These are phyloP conservation scores for Brenthis ino DNA, from an alignment of 2,888 invertebrate species.

Conservation along the genomic window DNA sequence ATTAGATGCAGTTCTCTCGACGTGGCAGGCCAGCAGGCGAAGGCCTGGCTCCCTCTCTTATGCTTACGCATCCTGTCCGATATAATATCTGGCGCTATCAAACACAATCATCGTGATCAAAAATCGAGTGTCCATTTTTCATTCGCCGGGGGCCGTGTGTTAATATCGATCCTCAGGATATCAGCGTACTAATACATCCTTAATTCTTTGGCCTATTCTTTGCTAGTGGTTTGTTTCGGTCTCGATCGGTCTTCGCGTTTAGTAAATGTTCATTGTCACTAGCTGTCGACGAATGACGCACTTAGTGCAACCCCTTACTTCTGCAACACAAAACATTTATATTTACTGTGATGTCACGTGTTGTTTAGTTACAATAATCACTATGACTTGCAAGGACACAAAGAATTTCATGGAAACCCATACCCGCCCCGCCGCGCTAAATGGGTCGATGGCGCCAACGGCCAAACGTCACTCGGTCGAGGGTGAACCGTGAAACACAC, in stretches of 20 bases:
- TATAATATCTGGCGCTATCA: constrained; percentile 69
- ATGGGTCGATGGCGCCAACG: constrained; percentile 80
- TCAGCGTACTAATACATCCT: constrained; percentile 75
- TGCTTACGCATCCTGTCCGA: constrained; percentile 80
- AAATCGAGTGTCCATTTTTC: constrained; percentile 80
- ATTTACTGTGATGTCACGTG: constrained; percentile 52
- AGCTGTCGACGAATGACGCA: constrained; percentile 74
- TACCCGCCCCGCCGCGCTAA: constrained; percentile 71
- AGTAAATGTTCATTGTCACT: constrained; percentile 77
- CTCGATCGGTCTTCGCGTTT: constrained; percentile 63
- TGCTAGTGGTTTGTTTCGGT: constrained; percentile 68
- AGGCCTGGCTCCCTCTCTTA: constrained; percentile 76
- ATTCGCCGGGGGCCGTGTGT: constrained; percentile 77
- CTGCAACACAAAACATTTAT: constrained; percentile 64
- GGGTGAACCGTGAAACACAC: constrained; percentile 53
- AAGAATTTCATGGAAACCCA: constrained; percentile 63
- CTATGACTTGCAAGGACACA: constrained; percentile 60
- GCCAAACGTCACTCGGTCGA: constrained; percentile 67
- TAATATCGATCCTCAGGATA: constrained; percentile 74
- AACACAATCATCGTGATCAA: constrained; percentile 70
- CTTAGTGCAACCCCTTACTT: constrained; percentile 75
- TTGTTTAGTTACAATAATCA: constrained; percentile 63
- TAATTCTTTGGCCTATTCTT: constrained; percentile 79
- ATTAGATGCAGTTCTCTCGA: constrained; percentile 64
- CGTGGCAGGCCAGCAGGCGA: constrained; percentile 75